Evolutionary conservation across 2,797 vertebrate genomes (phyloP), one percentile per base, ranked within the genome.

Genomic region (Psittacula derbiana): DNA sequence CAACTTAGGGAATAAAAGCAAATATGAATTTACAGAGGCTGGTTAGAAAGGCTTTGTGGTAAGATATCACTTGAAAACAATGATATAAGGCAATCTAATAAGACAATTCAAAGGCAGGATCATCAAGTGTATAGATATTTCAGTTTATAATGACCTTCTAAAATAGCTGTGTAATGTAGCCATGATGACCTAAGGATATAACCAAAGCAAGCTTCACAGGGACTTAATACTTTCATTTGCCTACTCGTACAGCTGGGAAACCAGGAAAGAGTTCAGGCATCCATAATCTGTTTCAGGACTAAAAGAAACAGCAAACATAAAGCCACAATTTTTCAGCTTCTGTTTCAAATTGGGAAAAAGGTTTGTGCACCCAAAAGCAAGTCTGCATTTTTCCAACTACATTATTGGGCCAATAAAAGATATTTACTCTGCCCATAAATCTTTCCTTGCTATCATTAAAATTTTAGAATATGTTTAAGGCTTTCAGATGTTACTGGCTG

Each of bases 401-500:
- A 86, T 76, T 66, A 73, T 27, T 17, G 23, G 44, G 31, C 74
- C 71, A 93, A 88, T 95, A 93, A 97, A 94, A 94, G 31, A 41
- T 92, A 93, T 80, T 93, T 90, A 84, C 41, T 91, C 71, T 88
- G 71, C 30, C 55, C 67, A 76, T 95, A 95, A 96, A 96, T 96
- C 86, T 94, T 92, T 90, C 52, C 57, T 88, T 94, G 64, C 50
- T 93, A 88, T 88, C 93, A 86, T 95, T 94, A 96, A 93, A 94
- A 95, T 80, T 80, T 85, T 94, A 85, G 88, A 88, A 93, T 81
- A 90, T 53, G 80, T 93, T 94, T 95, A 95, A 96, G 81, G 88
- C 67, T 96, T 96, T 96, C 95, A 97, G 91, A 96, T 96, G 92
- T 92, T 94, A 79, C 66, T 73, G 67, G 76, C 70, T 92, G 87